A percentile compares a stretch with the other conserved stretches of the same genome.
Evolutionary conservation across 2,113 vertebrate genomes (phyloP).

Genomic region (Etia nguti): DNA sequence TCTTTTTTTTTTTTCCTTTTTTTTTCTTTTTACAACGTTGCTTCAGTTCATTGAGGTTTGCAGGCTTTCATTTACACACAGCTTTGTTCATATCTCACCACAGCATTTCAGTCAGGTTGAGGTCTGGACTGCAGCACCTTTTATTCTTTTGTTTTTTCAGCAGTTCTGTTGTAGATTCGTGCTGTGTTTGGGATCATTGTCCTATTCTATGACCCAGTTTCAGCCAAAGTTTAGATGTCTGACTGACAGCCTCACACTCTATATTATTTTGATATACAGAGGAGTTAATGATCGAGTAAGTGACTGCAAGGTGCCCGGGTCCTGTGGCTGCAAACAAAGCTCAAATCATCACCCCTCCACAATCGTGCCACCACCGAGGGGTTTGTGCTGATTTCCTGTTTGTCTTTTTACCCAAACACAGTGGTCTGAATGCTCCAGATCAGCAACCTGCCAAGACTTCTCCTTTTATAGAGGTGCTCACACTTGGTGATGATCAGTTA

Average conservation of each 20-base stretch:
- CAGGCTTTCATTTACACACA: neutral
- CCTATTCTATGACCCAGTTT: neutral
- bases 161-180: neutral
- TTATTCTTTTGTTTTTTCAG: neutral
- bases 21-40: neutral
- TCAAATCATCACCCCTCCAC: no score
- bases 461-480: neutral
- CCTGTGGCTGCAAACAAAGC: no score
- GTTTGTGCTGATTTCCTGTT: no score
- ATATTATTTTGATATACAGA: neutral
- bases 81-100: neutral
- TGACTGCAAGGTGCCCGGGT: neutral
- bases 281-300: neutral
- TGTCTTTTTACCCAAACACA: fast-evolving
- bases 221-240: neutral
- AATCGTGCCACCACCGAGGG: no score
- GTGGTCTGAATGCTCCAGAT: neutral
- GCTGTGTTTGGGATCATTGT: neutral
- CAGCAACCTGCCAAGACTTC: neutral
- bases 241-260: neutral
- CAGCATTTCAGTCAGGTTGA: neutral
- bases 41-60: neutral
- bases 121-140: neutral
- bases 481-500: neutral
- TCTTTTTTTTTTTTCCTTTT: neutral